Evolutionary conservation across 2,888 invertebrate species (phyloP).

Genomic region (Eilema sororculum): DNA sequence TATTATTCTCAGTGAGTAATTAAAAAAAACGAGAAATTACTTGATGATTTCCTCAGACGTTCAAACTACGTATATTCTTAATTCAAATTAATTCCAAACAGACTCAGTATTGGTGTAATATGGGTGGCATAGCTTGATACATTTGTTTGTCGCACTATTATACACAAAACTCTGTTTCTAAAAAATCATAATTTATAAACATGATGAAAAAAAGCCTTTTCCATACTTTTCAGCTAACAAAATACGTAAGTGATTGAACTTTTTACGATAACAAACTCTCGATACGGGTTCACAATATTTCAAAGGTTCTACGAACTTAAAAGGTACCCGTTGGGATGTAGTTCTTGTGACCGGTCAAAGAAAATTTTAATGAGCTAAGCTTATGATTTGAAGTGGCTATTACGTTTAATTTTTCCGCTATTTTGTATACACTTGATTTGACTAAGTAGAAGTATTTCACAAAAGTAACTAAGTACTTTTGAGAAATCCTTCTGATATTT

Average conservation of each 20-base stretch:
- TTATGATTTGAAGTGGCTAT: background rate
- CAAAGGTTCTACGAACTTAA: constrained; percentile 9
- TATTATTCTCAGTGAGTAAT: background rate
- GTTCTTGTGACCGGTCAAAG: constrained; percentile 8
- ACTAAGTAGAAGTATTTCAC: background rate
- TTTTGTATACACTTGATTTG: background rate
- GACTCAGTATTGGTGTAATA: background rate
- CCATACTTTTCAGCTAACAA: background rate
- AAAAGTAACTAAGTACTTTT: background rate
- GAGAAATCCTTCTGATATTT: background rate
- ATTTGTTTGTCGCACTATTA: background rate
- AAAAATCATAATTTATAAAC: too few relatives aligned
- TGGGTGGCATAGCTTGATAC: background rate
- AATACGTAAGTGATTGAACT: constrained; percentile 9
- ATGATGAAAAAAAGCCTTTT: background rate
- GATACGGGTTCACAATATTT: constrained; percentile 1
- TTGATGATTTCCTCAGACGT: too few relatives aligned
- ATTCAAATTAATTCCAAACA: background rate
- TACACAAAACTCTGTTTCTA: background rate
- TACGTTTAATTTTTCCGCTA: background rate
- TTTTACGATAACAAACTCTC: constrained; percentile 5
- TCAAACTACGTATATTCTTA: background rate
- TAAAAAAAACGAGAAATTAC: background rate
- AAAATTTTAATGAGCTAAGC: constrained; percentile 21
- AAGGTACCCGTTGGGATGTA: background rate